Evolutionary conservation across 2,888 invertebrate genomes (phyloP).

Genomic region (Phragmatobia fuliginosa): DNA sequence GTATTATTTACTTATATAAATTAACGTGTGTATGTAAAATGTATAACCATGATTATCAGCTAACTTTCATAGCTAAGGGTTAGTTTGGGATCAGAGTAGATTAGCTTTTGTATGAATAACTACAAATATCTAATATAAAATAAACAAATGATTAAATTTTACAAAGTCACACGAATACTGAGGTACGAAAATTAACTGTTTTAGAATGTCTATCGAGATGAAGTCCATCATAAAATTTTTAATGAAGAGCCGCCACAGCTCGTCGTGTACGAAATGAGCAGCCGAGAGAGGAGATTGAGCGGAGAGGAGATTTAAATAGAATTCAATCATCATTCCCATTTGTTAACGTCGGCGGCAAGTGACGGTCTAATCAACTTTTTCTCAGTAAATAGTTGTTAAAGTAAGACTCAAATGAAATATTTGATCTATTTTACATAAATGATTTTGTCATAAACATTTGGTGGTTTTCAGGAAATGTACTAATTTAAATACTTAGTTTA

Average conservation of each 20-base stretch:
- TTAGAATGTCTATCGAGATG: constrained; percentile 12
- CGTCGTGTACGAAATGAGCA: constrained; percentile 19
- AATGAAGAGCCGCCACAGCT: constrained; percentile 31
- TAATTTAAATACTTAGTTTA: too few relatives aligned
- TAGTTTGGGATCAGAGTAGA: not conserved
- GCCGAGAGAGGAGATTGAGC: constrained; percentile 10
- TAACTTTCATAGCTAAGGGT: not conserved
- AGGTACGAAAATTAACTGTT: not conserved
- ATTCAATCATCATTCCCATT: constrained; percentile 29
- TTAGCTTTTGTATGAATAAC: not conserved
- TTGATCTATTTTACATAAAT: not conserved
- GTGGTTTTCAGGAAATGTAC: too few relatives aligned
- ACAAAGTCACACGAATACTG: not conserved
- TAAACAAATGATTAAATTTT: not conserved
- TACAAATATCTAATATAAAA: not conserved
- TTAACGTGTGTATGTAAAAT: not conserved
- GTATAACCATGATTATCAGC: not conserved
- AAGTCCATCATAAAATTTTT: constrained; percentile 12
- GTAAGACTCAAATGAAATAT: not conserved
- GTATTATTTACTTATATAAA: not conserved
- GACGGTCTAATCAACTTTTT: constrained; percentile 32
- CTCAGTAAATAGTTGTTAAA: constrained; percentile 1
- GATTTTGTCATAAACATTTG: too few relatives aligned
- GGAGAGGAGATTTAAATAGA: constrained; percentile 31
- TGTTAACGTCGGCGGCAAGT: constrained; percentile 16